phyloP scores from a whole-genome alignment of 2,888 invertebrate genomes.

The Eupithecia exiguata region DNA sequence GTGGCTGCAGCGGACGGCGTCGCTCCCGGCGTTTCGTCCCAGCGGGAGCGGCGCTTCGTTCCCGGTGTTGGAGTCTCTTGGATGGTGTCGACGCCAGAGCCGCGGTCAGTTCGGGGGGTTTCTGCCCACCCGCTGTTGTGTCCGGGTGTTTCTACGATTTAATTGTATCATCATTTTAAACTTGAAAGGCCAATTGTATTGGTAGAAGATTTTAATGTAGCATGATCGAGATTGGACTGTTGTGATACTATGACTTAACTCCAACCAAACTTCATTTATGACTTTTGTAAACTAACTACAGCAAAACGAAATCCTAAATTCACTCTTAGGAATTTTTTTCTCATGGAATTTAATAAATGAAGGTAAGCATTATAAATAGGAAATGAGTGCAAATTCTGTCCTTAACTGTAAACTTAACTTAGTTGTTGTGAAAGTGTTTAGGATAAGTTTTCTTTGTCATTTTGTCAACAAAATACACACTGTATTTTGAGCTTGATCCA shows the following conservation, averaged over 20 bases:
- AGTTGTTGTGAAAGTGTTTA: too few relatives aligned
- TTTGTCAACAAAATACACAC: not conserved
- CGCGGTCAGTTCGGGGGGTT: constrained; percentile 97
- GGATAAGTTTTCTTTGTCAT: not conserved
- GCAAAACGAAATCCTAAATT: too few relatives aligned
- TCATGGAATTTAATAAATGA: too few relatives aligned
- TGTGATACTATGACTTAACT: too few relatives aligned
- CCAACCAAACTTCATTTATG: too few relatives aligned
- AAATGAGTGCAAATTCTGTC: too few relatives aligned
- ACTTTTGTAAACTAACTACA: too few relatives aligned
- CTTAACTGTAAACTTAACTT: too few relatives aligned
- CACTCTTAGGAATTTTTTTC: too few relatives aligned
- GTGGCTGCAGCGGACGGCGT: constrained; percentile 88
- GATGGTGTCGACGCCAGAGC: constrained; percentile 89
- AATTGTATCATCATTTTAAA: not conserved
- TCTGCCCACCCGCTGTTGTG: constrained; percentile 99
- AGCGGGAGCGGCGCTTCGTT: constrained; percentile 97
- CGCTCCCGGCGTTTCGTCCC: constrained; percentile 98
- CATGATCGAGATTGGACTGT: not conserved
- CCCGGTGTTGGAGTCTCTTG: constrained; percentile 98
- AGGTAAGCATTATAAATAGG: too few relatives aligned
- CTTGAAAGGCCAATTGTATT: not conserved
- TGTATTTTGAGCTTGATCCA: not conserved
- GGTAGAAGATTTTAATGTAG: not conserved
- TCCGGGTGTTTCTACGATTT: constrained; percentile 93